phyloP scores from a whole-genome alignment of 2,888 invertebrate genomes.

The Sarcophaga subvicina region DNA sequence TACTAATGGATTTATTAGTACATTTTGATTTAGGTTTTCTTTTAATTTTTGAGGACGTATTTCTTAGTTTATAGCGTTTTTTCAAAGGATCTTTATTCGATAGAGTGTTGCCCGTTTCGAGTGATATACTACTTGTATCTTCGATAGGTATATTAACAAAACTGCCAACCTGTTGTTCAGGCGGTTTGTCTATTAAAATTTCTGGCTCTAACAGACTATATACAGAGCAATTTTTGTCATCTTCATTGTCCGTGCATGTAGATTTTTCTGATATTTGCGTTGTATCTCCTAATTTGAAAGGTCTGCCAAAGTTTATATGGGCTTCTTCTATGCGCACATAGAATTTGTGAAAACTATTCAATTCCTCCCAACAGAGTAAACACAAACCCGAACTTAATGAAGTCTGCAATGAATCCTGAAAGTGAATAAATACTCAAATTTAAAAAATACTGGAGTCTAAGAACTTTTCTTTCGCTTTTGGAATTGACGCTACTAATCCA shows the following conservation, averaged over 20 bases:
- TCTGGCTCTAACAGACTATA: not conserved
- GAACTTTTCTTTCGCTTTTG: too few species aligned
- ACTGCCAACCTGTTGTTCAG: not conserved
- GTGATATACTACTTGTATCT: not conserved
- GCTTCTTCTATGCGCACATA: conserved; percentile 54
- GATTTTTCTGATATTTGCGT: not conserved
- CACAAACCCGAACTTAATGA: conserved; percentile 25
- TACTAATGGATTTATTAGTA: not conserved
- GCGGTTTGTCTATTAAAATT: not conserved
- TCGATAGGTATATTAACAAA: not conserved
- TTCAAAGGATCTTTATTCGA: conserved; percentile 18
- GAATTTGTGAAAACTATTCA: conserved; percentile 57
- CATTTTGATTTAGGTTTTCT: not conserved
- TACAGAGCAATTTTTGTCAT: not conserved
- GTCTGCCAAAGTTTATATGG: conserved; percentile 16
- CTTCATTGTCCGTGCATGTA: not conserved
- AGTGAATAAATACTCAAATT: not conserved
- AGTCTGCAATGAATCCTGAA: not conserved
- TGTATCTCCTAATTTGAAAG: not conserved
- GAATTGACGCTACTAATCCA: too few species aligned
- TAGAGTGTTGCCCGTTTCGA: not conserved
- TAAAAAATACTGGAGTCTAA: not conserved
- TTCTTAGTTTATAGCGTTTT: conserved; percentile 10
- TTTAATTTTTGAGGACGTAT: not conserved
- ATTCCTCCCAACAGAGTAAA: conserved; percentile 48